Percentiles rank a stretch among this genome's conserved stretches.
Evolutionary conservation across 2,888 invertebrate genomes (phyloP).

Genomic region (Phymatocera aterrima): DNA sequence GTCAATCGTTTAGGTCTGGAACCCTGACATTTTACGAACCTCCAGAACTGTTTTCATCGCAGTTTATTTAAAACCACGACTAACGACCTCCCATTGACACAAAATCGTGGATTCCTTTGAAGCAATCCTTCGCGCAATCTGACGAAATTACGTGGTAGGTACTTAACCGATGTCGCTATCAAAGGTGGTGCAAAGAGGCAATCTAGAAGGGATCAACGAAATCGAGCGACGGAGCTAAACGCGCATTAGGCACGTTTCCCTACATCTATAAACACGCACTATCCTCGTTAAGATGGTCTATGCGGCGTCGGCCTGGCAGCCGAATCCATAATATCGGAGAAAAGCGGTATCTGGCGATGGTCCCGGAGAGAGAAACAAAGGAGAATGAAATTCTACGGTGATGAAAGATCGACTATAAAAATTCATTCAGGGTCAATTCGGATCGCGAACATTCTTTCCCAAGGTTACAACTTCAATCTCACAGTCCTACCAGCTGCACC

Average conservation of each 20-base stretch:
- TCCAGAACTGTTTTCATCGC: neutral
- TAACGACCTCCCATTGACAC: neutral
- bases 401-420: neutral
- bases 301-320: neutral
- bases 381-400: neutral
- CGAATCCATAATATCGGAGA: neutral
- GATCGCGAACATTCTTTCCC: neutral
- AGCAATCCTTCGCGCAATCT: constrained; percentile 22
- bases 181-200: constrained; percentile 4
- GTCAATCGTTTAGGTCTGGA: neutral
- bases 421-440: neutral
- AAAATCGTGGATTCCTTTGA: constrained; percentile 16
- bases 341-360: neutral
- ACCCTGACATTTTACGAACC: neutral
- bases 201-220: constrained; percentile 8
- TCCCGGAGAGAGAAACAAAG: neutral
- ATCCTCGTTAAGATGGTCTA: neutral
- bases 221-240: constrained; percentile 1
- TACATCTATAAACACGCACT: neutral
- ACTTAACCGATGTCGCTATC: constrained; percentile 19
- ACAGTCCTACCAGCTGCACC: neutral
- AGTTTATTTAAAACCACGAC: neutral
- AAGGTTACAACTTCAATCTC: neutral
- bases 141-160: neutral
- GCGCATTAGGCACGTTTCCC: constrained; percentile 13